phyloP scores from a whole-genome alignment of 1,140 invertebrate genomes.

The Drosophila micromelanica region DNA sequence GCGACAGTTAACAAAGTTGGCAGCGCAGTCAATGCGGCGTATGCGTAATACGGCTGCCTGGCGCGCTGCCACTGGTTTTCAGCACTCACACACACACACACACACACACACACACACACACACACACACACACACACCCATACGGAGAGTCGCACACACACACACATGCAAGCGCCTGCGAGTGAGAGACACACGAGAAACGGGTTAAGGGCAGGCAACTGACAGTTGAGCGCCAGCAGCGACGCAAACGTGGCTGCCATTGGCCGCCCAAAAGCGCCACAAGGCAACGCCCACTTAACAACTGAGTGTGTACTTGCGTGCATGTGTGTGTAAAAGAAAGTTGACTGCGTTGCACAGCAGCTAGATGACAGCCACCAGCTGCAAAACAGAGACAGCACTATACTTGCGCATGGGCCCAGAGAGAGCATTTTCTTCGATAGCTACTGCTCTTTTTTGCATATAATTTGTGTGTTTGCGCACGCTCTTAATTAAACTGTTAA shows the following conservation, averaged over 20 bases:
- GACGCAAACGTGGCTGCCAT: conserved; percentile 47
- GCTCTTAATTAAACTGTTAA: conserved; percentile 65
- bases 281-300: conserved; percentile 67
- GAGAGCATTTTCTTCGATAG: conserved; percentile 16
- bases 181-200: conserved; percentile 37
- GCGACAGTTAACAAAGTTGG: conserved; percentile 47
- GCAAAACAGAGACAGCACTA: conserved; percentile 23
- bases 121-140: conserved; percentile 21
- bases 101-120: conserved; percentile 11
- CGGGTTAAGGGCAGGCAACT: conserved; percentile 61
- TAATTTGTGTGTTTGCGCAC: conserved; percentile 15
- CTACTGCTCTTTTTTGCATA: conserved; percentile 42
- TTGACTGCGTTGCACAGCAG: conserved; percentile 50
- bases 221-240: conserved; percentile 63
- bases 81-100: conserved; percentile 34
- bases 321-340: conserved; percentile 59
- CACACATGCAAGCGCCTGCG: conserved; percentile 8
- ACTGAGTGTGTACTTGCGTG: conserved; percentile 20
- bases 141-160: conserved; percentile 5
- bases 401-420: background rate
- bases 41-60: conserved; percentile 69
- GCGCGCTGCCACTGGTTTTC: conserved; percentile 74
- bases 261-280: conserved; percentile 71
- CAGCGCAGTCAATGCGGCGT: conserved; percentile 53
- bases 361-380: conserved; percentile 35